phyloP scores from a whole-genome alignment of 2,113 vertebrate species.

The Bostrychus sinensis region DNA sequence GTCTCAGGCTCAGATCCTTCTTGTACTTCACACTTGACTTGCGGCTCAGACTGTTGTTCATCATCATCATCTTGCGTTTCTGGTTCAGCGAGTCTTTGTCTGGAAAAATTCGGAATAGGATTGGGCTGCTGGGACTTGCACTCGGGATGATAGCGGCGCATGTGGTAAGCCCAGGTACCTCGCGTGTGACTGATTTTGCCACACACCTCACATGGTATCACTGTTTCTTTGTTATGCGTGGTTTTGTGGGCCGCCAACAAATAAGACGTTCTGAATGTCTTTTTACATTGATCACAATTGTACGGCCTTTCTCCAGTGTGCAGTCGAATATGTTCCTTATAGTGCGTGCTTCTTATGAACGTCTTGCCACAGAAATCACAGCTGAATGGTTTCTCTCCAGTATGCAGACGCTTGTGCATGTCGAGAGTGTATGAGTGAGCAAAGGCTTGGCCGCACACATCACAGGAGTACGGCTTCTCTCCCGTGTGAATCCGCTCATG shows the following conservation, averaged over 20 bases:
- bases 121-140: background rate
- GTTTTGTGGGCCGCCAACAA: background rate
- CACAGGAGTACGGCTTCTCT: background rate
- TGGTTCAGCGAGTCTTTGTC: background rate
- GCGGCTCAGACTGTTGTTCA: background rate
- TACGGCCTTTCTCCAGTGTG: background rate
- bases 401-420: background rate
- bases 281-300: background rate
- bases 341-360: background rate
- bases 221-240: background rate
- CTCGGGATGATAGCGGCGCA: background rate
- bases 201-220: background rate
- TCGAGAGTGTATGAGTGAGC: background rate
- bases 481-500: background rate
- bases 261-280: constrained; percentile 3
- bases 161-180: background rate
- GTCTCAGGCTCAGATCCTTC: background rate
- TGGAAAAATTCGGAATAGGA: background rate
- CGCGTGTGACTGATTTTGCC: background rate
- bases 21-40: background rate
- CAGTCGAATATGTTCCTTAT: background rate
- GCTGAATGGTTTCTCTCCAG: background rate
- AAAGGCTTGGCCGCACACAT: background rate
- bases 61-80: background rate
- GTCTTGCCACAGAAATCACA: background rate